Conservation (phyloP, 2,113 vertebrate genomes). For the Syngnathus scovelli region DNA sequence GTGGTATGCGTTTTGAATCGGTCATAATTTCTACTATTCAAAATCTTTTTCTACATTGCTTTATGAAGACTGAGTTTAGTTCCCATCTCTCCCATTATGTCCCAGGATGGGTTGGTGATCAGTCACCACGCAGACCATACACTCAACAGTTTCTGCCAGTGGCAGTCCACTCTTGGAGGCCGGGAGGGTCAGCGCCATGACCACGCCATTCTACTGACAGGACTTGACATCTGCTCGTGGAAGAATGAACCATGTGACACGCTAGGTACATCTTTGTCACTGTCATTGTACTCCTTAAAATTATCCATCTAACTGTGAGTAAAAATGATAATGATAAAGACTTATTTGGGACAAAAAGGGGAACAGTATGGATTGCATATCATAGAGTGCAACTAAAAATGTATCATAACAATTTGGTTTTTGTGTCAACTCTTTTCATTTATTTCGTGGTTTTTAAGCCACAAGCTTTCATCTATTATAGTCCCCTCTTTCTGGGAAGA, state of each 20-base stretch:
- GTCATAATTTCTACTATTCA: not conserved
- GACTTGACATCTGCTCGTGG: conserved; percentile 90
- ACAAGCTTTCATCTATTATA: conserved; percentile 2
- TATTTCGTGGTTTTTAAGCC: conserved; percentile 5
- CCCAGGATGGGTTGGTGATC: conserved; percentile 81
- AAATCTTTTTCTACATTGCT: not conserved
- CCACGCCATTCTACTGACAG: conserved; percentile 86
- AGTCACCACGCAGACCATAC: conserved; percentile 89
- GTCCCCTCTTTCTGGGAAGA: conserved; percentile 26
- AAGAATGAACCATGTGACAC: conserved; percentile 90
- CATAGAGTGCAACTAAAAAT: not conserved
- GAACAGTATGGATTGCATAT: not conserved
- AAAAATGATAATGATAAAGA: not conserved
- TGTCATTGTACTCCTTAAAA: not conserved
- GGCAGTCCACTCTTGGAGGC: conserved; percentile 82
- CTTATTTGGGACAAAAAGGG: not conserved
- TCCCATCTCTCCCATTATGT: conserved; percentile 11
- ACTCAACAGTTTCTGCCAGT: conserved; percentile 87
- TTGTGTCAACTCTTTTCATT: not conserved
- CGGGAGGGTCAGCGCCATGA: conserved; percentile 80
- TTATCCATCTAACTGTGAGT: not conserved
- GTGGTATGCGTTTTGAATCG: not conserved
- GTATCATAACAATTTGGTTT: not conserved
- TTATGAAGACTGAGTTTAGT: not conserved
- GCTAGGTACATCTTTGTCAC: conserved; percentile 66